Base-by-base conservation (phyloP, 1,140 invertebrate species). In the Plutomurus gul region DNA sequence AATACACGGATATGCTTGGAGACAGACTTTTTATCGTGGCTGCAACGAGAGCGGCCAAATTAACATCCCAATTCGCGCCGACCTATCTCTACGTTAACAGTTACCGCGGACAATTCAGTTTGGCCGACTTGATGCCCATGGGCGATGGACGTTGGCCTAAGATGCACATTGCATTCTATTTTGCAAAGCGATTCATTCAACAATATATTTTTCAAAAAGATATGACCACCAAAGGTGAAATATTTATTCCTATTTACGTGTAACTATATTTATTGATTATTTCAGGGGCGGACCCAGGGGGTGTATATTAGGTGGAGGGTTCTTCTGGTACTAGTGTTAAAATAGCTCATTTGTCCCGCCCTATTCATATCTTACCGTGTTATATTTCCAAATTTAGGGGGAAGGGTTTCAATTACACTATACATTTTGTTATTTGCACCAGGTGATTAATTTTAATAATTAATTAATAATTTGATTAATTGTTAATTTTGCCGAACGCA, bases 1-100 rank as follows among this genome's bases (percentile, higher is more conserved):
- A 56, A 36, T 75, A 73, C 13, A 82, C 77, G 1, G 33, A 82
- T 7, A 76, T 82, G 7, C 22, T 82, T 18, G 60, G 47, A 8
- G 81, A 82, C 36, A 56, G 77, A 3, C 7, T 76, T 16, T 79
- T 76, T 25, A 78, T 51, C 60, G 33, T 51, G 1, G 56, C 74
- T n/a, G 8, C 25, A 43, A 39, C 47, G 0, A 43, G 77, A 16
- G 51, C 76, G 6, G 77, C 77, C 22, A n/a, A 22, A 4, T 46
- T 82, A 8, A 77, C 75, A 2, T 27, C 73, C 3, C 72, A 76
- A 37, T 56, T 79, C 18, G n/a, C 51, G 7, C 77, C 56, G 16
- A 47, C 72, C 5, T 82, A 79, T 39, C 0, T 51, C 0, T 82
- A 82, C 22, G 22, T 79, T 16, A 71, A 79, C 36, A 75, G 18